A percentile compares a stretch with the other conserved stretches of the same genome.
phyloP scores from a whole-genome alignment of 1,140 invertebrate genomes.

The Drosophila paulistorum region DNA sequence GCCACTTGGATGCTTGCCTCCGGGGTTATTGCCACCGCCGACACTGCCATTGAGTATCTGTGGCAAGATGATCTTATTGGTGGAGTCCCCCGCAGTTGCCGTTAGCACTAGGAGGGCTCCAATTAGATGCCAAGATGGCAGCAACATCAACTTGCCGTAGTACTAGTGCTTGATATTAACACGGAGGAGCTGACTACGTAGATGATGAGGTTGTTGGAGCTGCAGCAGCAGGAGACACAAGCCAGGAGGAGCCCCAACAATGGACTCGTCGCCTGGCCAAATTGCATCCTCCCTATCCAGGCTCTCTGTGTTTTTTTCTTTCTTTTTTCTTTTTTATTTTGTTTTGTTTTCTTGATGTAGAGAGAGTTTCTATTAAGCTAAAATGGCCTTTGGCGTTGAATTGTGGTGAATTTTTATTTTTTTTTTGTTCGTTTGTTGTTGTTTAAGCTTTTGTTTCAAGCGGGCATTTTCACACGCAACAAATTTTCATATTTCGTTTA shows the following conservation, averaged over 20 bases:
- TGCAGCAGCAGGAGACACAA: slow-evolving; percentile 28
- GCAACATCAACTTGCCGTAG: slow-evolving; percentile 83
- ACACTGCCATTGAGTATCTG: slow-evolving; percentile 63
- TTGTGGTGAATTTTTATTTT: slow-evolving; percentile 4
- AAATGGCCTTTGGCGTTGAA: slow-evolving; percentile 11
- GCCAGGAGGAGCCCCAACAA: slow-evolving; percentile 58
- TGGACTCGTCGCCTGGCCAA: slow-evolving; percentile 61
- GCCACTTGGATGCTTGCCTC: slow-evolving; percentile 51
- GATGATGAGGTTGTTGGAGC: slow-evolving; percentile 13
- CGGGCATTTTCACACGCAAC: slow-evolving; percentile 8
- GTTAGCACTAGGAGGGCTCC: slow-evolving; percentile 82
- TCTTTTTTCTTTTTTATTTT: no score
- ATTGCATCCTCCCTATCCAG: slow-evolving; percentile 60
- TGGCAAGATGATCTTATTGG: slow-evolving; percentile 77
- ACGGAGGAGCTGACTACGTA: not conserved
- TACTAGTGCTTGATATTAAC: slow-evolving; percentile 37
- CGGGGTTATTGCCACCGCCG: slow-evolving; percentile 22
- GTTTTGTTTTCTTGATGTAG: not conserved
- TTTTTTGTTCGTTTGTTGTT: not conserved
- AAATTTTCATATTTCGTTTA: slow-evolving; percentile 5
- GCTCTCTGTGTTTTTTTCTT: not conserved
- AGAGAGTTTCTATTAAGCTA: slow-evolving; percentile 23
- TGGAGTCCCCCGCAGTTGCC: slow-evolving; percentile 82
- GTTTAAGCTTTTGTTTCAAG: not conserved
- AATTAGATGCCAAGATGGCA: slow-evolving; percentile 78